Evolutionary conservation across 2,113 vertebrate species (phyloP).

Genomic region (Condylura cristata): DNA sequence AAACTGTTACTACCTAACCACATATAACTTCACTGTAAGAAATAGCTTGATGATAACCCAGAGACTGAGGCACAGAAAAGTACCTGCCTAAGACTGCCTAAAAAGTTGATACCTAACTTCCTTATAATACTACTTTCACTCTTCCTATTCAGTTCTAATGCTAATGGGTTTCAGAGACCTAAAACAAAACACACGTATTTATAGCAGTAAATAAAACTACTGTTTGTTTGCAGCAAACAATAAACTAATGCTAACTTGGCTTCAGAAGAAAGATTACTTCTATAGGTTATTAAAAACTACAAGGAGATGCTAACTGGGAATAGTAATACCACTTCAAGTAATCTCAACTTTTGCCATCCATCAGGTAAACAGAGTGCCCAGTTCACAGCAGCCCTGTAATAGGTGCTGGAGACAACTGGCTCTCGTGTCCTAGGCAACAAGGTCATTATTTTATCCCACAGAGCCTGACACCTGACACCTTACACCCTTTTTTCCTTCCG

Average conservation of each 20-base stretch:
- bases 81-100: not conserved
- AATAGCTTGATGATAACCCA: not conserved
- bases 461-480: not conserved
- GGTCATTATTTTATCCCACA: not conserved
- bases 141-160: not conserved
- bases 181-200: not conserved
- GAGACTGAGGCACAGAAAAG: not conserved
- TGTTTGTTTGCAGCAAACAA: not conserved
- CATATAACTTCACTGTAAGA: not conserved
- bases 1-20: not conserved
- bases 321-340: not conserved
- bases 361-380: not conserved
- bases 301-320: not conserved
- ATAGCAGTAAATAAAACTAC: not conserved
- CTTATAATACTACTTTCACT: slow-evolving; percentile 23
- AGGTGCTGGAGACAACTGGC: not conserved
- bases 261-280: not conserved
- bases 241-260: not conserved
- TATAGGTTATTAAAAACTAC: not conserved
- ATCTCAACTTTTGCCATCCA: not conserved
- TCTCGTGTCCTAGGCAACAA: not conserved
- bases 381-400: not conserved
- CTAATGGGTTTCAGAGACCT: not conserved
- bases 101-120: not conserved
- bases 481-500: not conserved